Conservation (phyloP, 2,113 vertebrate species). For the Nansenia antarctica region DNA sequence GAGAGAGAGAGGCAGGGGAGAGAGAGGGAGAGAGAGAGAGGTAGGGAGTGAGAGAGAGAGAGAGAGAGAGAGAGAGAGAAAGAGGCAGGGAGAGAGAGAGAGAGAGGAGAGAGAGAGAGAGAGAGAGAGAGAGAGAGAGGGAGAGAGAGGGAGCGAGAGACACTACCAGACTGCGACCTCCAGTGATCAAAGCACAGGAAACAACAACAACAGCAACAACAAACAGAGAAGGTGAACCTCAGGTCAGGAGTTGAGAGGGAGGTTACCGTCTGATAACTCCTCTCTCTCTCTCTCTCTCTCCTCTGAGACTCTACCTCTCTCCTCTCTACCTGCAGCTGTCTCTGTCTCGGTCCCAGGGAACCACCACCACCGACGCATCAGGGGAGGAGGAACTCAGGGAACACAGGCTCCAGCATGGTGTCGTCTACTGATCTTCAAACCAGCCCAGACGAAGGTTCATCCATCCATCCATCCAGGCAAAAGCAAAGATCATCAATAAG, state of each 20-base stretch:
- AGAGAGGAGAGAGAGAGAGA: too few relatives aligned
- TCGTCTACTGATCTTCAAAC: conserved; percentile 27
- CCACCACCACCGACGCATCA: conserved; percentile 14
- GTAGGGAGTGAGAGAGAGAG: background rate
- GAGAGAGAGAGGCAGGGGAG: background rate
- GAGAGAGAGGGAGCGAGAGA: background rate
- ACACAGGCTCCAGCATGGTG: background rate
- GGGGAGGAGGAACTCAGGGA: conserved; percentile 10
- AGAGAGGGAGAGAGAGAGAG: background rate
- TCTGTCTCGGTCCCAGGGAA: conserved; percentile 18
- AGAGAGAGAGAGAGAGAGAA: background rate
- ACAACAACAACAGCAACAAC: too few relatives aligned
- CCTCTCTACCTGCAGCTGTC: too few relatives aligned
- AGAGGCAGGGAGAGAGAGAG: background rate
- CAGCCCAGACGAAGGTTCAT: background rate
- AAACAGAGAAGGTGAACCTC: conserved; percentile 5
- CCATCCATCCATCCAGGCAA: background rate
- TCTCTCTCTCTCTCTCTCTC: too few relatives aligned
- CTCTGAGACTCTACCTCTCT: conserved; percentile 32
- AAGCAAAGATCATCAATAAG: too few relatives aligned
- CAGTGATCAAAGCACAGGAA: too few relatives aligned
- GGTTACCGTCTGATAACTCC: too few relatives aligned
- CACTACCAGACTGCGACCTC: too few relatives aligned
- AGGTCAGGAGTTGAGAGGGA: too few relatives aligned
- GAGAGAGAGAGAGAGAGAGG: too few relatives aligned